Base-by-base conservation (phyloP, 2,888 invertebrate genomes). In the Hirtodrosophila duncani region DNA sequence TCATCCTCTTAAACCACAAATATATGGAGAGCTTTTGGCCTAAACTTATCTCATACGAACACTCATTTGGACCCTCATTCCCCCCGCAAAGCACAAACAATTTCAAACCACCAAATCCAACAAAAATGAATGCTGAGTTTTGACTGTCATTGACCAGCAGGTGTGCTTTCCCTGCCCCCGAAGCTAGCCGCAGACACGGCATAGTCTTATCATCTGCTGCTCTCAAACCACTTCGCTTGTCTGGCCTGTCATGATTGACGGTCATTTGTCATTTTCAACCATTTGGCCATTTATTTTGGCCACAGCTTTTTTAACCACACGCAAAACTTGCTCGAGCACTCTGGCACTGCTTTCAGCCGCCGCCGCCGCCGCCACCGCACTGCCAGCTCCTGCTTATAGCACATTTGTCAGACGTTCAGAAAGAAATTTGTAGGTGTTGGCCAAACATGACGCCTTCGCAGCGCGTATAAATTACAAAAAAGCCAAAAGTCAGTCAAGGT, bases 221-320 rank as follows among this genome's bases (percentile, higher is more conserved):
- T 50, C 39, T 51, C 46, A 51, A 34, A 41, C 36, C 52, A 18
- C 16, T 8, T 6, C 62, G 48, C 42, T 42, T 53, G 78, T 64
- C 75, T 72, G 72, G 70, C 72, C 78, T 82, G 72, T 81, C 85
- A 85, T 85, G 85, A 85, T 85, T 85, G 85, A 84, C 81, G 82
- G 84, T 81, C 82, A 85, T 85, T 85, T 85, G 84, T 84, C 85
- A 85, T 85, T 82, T 71, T 79, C 71, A 67, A 62, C 64, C 72
- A 64, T 72, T 69, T 65, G 58, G 53, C 63, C 79, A 78, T 75
- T 75, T 69, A 70, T 72, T 77, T n/a, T 77, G 67, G 63, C 75
- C 70, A 78, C 63, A 78, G 71, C 75, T 75, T 71, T 74, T 70
- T 78, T 63, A 56, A 60, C 63, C 67, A 43, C 72, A 72, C 77